phyloP scores from a whole-genome alignment of 2,888 invertebrate genomes.

The Pteria penguin region DNA sequence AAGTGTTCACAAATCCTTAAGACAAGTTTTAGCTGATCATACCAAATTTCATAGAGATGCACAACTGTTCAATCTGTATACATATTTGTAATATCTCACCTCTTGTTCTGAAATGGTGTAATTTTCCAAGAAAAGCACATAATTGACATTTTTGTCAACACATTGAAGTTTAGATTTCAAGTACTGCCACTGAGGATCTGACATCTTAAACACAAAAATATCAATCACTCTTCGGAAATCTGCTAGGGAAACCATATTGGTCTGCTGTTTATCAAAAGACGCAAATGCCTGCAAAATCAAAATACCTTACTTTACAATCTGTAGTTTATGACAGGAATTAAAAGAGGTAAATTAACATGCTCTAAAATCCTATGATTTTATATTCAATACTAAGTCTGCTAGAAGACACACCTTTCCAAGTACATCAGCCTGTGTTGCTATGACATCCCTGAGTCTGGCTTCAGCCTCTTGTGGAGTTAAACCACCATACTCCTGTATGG shows the following conservation, averaged over 20 bases:
- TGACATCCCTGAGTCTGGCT: constrained; percentile 62
- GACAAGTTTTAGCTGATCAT: too few species aligned
- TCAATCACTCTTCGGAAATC: constrained; percentile 76
- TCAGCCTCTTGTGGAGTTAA: constrained; percentile 70
- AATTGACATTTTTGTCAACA: constrained; percentile 68
- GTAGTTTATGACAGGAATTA: too few species aligned
- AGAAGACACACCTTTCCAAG: constrained; percentile 69
- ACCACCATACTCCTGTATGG: constrained; percentile 61
- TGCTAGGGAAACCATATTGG: constrained; percentile 63
- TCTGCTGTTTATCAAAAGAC: constrained; percentile 73
- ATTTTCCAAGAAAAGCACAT: constrained; percentile 67
- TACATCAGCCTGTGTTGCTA: constrained; percentile 67
- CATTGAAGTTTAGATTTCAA: constrained; percentile 60
- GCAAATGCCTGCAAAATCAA: constrained; percentile 71
- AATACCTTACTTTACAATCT: background rate
- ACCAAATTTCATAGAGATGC: too few species aligned
- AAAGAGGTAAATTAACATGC: too few species aligned
- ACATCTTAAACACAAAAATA: constrained; percentile 76
- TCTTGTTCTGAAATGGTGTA: constrained; percentile 60
- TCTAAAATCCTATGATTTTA: too few species aligned
- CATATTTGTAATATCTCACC: too few species aligned
- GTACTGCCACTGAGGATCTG: constrained; percentile 73
- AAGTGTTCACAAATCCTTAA: too few species aligned
- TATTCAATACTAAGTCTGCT: too few species aligned
- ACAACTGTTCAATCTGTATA: too few species aligned